Conservation (phyloP, 2,797 vertebrate genomes). For the Sardinella longiceps region DNA sequence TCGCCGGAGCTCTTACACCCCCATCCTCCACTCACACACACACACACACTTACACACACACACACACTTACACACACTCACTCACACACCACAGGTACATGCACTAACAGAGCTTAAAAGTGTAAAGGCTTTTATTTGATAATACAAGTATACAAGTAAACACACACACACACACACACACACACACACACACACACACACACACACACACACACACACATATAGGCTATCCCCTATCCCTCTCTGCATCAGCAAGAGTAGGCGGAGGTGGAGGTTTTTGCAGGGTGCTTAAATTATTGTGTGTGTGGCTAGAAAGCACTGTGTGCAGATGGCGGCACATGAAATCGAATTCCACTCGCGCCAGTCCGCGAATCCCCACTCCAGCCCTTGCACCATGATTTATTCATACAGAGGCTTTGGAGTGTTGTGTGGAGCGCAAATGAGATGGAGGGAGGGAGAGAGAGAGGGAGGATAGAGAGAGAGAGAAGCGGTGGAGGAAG, state of each 20-base stretch:
- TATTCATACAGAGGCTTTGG: slow-evolving; percentile 44
- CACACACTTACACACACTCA: too few relatives aligned
- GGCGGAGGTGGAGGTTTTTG: neutral
- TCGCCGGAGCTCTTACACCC: neutral
- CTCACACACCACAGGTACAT: neutral
- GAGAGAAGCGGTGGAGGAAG: neutral
- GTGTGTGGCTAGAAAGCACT: slow-evolving; percentile 14
- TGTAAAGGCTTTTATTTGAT: neutral
- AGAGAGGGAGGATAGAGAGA: neutral
- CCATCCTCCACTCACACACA: too few relatives aligned
- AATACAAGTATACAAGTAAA: too few relatives aligned
- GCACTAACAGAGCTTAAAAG: neutral
- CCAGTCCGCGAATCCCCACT: slow-evolving; percentile 31
- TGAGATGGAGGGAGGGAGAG: neutral
- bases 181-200: neutral
- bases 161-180: neutral
- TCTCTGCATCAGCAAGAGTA: neutral
- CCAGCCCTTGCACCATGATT: slow-evolving; percentile 39
- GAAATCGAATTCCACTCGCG: slow-evolving; percentile 25
- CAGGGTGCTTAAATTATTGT: neutral
- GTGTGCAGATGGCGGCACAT: neutral
- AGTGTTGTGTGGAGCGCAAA: neutral
- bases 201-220: neutral
- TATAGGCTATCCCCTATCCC: neutral
- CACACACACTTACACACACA: too few relatives aligned